phyloP scores from a whole-genome alignment of 2,888 invertebrate genomes.

The Acanthacorydalis orientalis region DNA sequence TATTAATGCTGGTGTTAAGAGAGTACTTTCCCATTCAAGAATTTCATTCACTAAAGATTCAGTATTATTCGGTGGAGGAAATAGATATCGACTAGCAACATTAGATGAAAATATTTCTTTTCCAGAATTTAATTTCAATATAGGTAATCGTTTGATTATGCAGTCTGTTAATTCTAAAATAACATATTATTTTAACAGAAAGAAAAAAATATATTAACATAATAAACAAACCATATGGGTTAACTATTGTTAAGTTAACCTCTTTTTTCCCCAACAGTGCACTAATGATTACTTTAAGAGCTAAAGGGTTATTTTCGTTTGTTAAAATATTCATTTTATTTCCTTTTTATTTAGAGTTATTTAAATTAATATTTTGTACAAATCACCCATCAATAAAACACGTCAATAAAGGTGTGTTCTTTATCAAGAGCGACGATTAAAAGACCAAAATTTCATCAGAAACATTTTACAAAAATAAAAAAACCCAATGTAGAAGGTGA shows the following conservation, averaged over 20 bases:
- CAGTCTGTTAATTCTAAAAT: background rate
- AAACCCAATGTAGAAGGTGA: too few species aligned
- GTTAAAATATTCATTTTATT: constrained; percentile 51
- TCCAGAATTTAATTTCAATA: constrained; percentile 42
- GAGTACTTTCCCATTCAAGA: constrained; percentile 47
- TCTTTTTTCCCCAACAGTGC: constrained; percentile 44
- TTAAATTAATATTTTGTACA: too few species aligned
- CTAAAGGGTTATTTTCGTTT: constrained; percentile 61
- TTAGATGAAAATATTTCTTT: constrained; percentile 51
- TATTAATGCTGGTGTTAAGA: constrained; percentile 38
- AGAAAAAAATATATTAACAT: background rate
- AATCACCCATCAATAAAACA: too few species aligned
- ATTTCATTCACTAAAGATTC: constrained; percentile 31
- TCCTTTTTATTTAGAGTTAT: too few species aligned
- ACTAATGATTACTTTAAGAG: constrained; percentile 54
- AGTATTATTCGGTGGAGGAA: constrained; percentile 28
- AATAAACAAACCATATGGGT: constrained; percentile 38
- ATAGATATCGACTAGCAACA: constrained; percentile 49
- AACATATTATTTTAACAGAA: constrained; percentile 6
- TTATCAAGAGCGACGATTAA: too few species aligned
- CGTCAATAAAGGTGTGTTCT: too few species aligned
- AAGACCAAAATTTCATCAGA: too few species aligned
- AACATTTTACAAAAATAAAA: too few species aligned
- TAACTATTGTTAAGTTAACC: constrained; percentile 36
- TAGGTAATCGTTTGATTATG: constrained; percentile 34